These are phyloP conservation scores for Lordiphosa stackelbergi DNA, from an alignment of 1,140 invertebrate genomes.

Conservation along the genomic window DNA sequence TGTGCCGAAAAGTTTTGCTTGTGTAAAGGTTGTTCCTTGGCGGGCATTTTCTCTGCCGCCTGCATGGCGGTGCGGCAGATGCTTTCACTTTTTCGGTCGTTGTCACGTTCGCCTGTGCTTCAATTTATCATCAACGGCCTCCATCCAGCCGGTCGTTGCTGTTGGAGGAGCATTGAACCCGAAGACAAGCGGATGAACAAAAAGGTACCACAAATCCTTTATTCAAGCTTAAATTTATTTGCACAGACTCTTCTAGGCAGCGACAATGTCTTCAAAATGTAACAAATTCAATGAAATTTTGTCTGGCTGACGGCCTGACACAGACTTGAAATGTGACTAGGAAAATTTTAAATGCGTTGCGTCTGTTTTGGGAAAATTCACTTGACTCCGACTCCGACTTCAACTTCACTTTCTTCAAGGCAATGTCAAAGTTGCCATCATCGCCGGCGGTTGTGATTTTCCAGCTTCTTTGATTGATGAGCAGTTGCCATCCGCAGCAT, in stretches of 20 bases:
- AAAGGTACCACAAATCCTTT: slow-evolving; percentile 18
- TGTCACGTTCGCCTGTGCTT: slow-evolving; percentile 63
- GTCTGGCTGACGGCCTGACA: slow-evolving; percentile 39
- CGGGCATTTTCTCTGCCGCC: slow-evolving; percentile 38
- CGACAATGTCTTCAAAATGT: slow-evolving; percentile 7
- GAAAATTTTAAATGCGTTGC: slow-evolving; percentile 36
- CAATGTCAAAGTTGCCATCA: slow-evolving; percentile 39
- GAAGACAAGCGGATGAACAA: slow-evolving; percentile 1
- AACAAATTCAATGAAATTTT: slow-evolving; percentile 43
- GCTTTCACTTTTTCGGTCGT: slow-evolving; percentile 68
- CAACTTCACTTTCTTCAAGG: slow-evolving; percentile 37
- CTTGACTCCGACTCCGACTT: slow-evolving; percentile 17
- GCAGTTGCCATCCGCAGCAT: slow-evolving; percentile 27
- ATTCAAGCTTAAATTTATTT: slow-evolving; percentile 62
- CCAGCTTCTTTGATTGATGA: slow-evolving; percentile 57
- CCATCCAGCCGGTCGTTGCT: slow-evolving; percentile 20
- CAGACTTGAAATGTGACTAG: slow-evolving; percentile 1
- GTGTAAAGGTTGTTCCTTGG: slow-evolving; percentile 52
- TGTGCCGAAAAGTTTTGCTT: slow-evolving; percentile 1
- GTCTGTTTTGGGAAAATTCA: slow-evolving; percentile 7
- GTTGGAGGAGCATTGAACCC: slow-evolving; percentile 46
- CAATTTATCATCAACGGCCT: slow-evolving; percentile 65
- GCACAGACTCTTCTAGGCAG: slow-evolving; percentile 51
- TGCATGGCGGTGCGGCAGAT: slow-evolving; percentile 27
- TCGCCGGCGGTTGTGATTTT: slow-evolving; percentile 25